Base-by-base conservation (phyloP, 2,797 vertebrate species). In the Siniperca obscura region DNA sequence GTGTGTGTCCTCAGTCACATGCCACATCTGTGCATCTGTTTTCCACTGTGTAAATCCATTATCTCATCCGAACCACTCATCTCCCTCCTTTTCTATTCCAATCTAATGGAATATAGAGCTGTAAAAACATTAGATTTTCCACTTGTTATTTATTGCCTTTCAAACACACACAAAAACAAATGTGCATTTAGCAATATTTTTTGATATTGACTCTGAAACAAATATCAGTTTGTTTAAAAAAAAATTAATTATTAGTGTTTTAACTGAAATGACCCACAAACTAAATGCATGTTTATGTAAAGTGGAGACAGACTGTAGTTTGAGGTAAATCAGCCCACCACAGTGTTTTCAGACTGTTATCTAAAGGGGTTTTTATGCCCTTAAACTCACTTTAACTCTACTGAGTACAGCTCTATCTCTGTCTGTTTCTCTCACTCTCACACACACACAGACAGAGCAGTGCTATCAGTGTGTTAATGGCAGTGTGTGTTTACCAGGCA, bases 401-500 rank as follows among this genome's bases (percentile, higher is more conserved):
- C 57, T 59, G 76, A 46, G 55, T 78, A 67, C 50, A 76, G 38
- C 65, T 74, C 44, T 73, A 3, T 79, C 30, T 78, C 44, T 55
- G 7, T 61, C 44, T 55, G 7, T 61, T 14, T 56, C 70, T 17
- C 40, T 70, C 66, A 44, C 52, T 72, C 61, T 53, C 56, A 67
- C 53, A 77, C 65, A 74, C 52, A 62, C 16, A 22, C 16, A 34
- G 3, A 55, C 60, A 52, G 62, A 17, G 60, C 46, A 27, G 59
- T n/a, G 76, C 72, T 79, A 78, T 74, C 80, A 80, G 74, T 72
- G 82, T 73, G 78, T 79, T 87, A 84, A 91, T 80, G 77, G 80
- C 70, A 66, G 64, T 1, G 60, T 87, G 87, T 88, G 81, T 92
- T 89, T 89, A 82, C 76, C 86, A 86, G 86, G 81, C 87, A 64